A percentile compares a stretch with the other conserved stretches of the same genome.
These are phyloP conservation scores for Azorinus chamasolen DNA, from an alignment of 2,888 invertebrate genomes.

Conservation along the genomic window DNA sequence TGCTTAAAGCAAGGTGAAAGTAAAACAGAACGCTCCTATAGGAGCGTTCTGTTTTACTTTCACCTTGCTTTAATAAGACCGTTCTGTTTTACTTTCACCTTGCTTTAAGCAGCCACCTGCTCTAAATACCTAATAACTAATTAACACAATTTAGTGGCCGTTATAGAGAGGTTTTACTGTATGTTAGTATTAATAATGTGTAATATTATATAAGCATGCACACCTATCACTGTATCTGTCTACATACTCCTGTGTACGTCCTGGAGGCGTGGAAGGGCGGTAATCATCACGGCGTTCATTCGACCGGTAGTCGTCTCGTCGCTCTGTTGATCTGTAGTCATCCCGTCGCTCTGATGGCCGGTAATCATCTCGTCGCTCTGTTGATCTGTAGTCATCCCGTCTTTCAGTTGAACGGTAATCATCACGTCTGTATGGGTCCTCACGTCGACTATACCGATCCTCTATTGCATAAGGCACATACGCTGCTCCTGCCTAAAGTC, in stretches of 20 bases:
- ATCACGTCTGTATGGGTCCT: constrained; percentile 21
- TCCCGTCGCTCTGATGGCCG: constrained; percentile 5
- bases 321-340: constrained; percentile 5
- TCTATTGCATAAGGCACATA: no score
- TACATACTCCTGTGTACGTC: constrained; percentile 64
- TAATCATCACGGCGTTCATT: constrained; percentile 5
- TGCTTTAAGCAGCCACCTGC: no score
- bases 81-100: no score
- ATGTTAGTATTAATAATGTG: no score
- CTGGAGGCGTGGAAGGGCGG: constrained; percentile 48
- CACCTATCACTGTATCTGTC: constrained; percentile 71
- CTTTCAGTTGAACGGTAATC: neutral
- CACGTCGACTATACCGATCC: constrained; percentile 3
- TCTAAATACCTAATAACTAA: no score
- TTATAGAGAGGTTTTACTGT: no score
- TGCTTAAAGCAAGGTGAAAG: no score
- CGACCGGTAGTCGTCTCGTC: constrained; percentile 12
- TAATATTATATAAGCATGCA: constrained; percentile 12
- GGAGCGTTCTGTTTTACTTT: no score
- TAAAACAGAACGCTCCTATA: no score
- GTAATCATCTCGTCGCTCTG: constrained; percentile 6
- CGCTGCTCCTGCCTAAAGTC: no score
- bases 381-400: neutral
- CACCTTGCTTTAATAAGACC: no score
- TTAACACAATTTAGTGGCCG: no score